Evolutionary conservation across 2,888 invertebrate species (phyloP).

Genomic region (Pristionchus exspectatus): DNA sequence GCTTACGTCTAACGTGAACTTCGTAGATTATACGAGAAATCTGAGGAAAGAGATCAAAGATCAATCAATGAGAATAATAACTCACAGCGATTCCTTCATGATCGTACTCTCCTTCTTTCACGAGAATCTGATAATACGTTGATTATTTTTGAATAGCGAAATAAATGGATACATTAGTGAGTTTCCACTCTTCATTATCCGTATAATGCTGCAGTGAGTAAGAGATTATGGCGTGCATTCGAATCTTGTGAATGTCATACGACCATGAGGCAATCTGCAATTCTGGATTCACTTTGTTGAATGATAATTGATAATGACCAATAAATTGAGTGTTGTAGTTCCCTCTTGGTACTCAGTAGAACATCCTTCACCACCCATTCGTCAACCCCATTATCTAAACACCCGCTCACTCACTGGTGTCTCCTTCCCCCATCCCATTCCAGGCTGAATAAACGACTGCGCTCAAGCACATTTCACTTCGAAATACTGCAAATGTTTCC

Average conservation of each 20-base stretch:
- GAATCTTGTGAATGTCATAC: conserved; percentile 75
- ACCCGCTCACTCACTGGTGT: neutral
- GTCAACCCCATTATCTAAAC: neutral
- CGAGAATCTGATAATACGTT: conserved; percentile 63
- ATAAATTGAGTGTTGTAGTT: neutral
- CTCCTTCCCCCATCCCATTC: neutral
- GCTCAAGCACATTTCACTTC: conserved; percentile 1
- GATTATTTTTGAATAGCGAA: neutral
- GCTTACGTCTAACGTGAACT: conserved; percentile 74
- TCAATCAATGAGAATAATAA: neutral
- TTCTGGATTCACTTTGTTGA: neutral
- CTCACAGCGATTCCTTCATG: conserved; percentile 74
- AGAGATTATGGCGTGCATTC: conserved; percentile 71
- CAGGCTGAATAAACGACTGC: neutral
- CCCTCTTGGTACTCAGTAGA: neutral
- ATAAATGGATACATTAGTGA: conserved; percentile 51
- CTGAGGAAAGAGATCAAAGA: conserved; percentile 56
- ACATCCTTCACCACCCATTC: neutral
- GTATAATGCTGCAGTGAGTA: conserved; percentile 75
- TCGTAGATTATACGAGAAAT: conserved; percentile 75
- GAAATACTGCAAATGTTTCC: neutral
- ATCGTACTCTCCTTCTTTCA: conserved; percentile 70
- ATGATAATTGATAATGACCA: neutral
- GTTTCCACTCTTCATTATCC: conserved; percentile 74
- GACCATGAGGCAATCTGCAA: conserved; percentile 77